Percentiles rank a stretch among this genome's conserved stretches.
Conservation (phyloP, 2,113 vertebrate genomes). For the Poeciliopsis retropinna region DNA sequence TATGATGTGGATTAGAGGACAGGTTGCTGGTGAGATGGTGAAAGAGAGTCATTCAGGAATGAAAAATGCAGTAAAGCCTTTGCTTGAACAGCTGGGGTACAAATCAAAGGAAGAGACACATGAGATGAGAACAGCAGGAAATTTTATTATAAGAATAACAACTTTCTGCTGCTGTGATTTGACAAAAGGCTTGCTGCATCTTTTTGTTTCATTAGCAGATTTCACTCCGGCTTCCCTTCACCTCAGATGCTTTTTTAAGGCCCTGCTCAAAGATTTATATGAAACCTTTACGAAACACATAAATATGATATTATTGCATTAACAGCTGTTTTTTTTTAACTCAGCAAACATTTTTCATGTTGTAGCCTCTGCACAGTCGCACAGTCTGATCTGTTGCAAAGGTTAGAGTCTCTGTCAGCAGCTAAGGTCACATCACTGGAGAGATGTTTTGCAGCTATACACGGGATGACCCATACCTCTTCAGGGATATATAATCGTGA, state of each 20-base stretch:
- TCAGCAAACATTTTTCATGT: neutral
- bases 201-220: neutral
- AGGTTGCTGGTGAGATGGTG: no score
- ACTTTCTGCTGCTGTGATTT: no score
- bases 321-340: neutral
- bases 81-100: no score
- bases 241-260: no score
- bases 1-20: no score
- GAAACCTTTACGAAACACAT: neutral
- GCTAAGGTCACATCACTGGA: slow-evolving; percentile 62
- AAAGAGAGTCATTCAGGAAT: no score
- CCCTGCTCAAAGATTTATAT: no score
- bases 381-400: slow-evolving; percentile 55
- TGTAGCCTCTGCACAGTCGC: slow-evolving; percentile 4
- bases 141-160: no score
- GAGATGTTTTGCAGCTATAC: slow-evolving; percentile 58
- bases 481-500: slow-evolving; percentile 59
- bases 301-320: neutral
- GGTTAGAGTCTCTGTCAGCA: slow-evolving; percentile 67
- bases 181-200: neutral
- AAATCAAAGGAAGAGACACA: no score
- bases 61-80: no score
- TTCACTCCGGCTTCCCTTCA: neutral
- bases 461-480: slow-evolving; percentile 67
- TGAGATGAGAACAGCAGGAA: no score